Evolutionary conservation across 2,888 invertebrate genomes (phyloP), one percentile per base, ranked within the genome.

Genomic region (Sympetrum striolatum): DNA sequence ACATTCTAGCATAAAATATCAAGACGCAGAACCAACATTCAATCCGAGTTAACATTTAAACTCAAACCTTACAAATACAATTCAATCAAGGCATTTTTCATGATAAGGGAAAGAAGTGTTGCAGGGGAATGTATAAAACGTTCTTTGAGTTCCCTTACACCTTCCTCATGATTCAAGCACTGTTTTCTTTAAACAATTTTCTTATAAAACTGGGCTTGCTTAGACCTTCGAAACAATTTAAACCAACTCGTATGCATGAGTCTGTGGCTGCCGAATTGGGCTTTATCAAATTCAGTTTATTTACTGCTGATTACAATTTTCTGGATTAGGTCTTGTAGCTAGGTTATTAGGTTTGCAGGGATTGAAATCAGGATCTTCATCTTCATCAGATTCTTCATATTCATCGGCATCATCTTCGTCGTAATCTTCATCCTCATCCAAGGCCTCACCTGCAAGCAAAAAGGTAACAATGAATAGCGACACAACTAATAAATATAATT

Each of bases 291-390:
- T 64, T 60, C 53, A 44, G 90, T 80, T 53, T 92, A 94, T 95
- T 94, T 96, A 97, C 94, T 97, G 97, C 93, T 96, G 96, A 93
- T 96, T 96, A 95, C 97, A 97, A 92, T 97, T 96, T 91, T 95
- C 95, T 91, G 96, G 95, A 93, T 94, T 94, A 81, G 90, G 91
- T 35, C 64, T 80, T 81, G 39, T 44, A 44, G 79, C 80, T 60
- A 31, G 39, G 37, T 48, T 90, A n/a, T 39, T 18, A 8, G 79
- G 35, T 44, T 90, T 90, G 90, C 53, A 37, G 31, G 80, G 48
- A 79, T 44, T 80, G 37, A 60, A 60, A 44, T 80, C 90, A 39
- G 64, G 37, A 35, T 90, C 90, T 48, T 90, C 90, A 39, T 81
- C 90, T 25, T 90, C 90, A 58, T 81, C 58, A 14, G 64, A 81